Conservation (phyloP, 2,797 vertebrate species). For the Xenops minutus region DNA sequence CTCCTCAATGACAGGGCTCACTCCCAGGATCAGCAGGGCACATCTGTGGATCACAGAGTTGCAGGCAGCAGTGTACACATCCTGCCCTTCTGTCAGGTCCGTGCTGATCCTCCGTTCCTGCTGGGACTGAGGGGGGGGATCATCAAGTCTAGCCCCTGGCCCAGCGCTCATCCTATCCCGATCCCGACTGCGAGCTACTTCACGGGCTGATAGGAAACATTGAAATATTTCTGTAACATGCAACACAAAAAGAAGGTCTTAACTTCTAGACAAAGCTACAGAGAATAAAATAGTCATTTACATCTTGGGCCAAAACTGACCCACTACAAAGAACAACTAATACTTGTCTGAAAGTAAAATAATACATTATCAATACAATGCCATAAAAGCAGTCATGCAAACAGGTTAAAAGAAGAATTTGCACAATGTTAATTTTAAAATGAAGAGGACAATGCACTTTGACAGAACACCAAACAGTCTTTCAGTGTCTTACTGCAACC, state of each 20-base stretch:
- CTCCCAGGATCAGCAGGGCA: slow-evolving; percentile 89
- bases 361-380: background rate
- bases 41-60: slow-evolving; percentile 97
- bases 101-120: slow-evolving; percentile 86
- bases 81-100: slow-evolving; percentile 89
- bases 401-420: background rate
- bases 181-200: slow-evolving; percentile 91
- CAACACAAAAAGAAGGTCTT: slow-evolving; percentile 79
- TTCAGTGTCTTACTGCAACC: background rate
- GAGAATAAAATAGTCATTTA: slow-evolving; percentile 54
- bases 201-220: slow-evolving; percentile 99
- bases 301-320: slow-evolving; percentile 11
- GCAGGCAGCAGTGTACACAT: slow-evolving; percentile 94
- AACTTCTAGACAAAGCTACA: slow-evolving; percentile 71
- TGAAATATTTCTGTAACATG: slow-evolving; percentile 98
- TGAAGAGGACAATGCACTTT: background rate
- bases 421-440: background rate
- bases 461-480: background rate
- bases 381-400: background rate
- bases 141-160: slow-evolving; percentile 81
- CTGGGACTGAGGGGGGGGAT: slow-evolving; percentile 80
- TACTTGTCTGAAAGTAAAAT: background rate
- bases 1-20: slow-evolving; percentile 88
- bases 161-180: slow-evolving; percentile 85
- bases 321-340: background rate